Base-by-base conservation (phyloP, 2,888 invertebrate genomes). In the Meloe dianella region DNA sequence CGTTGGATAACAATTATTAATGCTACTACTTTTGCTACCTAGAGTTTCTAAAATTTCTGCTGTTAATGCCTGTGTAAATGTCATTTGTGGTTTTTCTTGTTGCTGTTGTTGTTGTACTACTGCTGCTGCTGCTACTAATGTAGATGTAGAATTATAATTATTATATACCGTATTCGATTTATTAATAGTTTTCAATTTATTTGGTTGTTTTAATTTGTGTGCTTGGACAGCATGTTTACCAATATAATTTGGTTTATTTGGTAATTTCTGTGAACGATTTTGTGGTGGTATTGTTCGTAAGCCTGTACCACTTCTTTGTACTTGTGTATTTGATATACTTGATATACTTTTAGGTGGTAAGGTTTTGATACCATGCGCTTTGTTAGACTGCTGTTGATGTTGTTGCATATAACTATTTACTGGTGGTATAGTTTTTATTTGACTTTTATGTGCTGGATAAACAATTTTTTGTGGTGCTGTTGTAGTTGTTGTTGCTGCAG, bases 21-120 rank as follows among this genome's bases (percentile, higher is more conserved):
- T 51, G 30, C 30, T 60, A 8, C 84, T 80, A 72, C 85, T 86
- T 73, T 84, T 85, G 63, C 87, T 85, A 75, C 87, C 87, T 68
- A 85, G 81, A 32, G 89, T 88, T 75, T 89, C 89, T 71, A 89
- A 80, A 74, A 89, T 89, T 77, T 89, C 88, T 27, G 89, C 89
- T 1, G 89, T 89, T 63, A 89, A 79, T 66, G 88, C 88, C 75
- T 89, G 89, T 77, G 88, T 89, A 24, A 88, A 88, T 8, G 88
- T 87, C 20, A 87, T 84, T 78, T 87, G 87, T 1, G 86, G 74
- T 64, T 79, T 78, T 32, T 77, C 71, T 24, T 73, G 74, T 59
- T 71, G 54, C 65, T 20, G 75, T 73, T 0, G 75, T 70, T 60
- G 68, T 67, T 51, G 71, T 64, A n/a, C n/a, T n/a, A n/a, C n/a